Evolutionary conservation across 2,113 vertebrate genomes (phyloP).

Genomic region (Megaleporinus macrocephalus): DNA sequence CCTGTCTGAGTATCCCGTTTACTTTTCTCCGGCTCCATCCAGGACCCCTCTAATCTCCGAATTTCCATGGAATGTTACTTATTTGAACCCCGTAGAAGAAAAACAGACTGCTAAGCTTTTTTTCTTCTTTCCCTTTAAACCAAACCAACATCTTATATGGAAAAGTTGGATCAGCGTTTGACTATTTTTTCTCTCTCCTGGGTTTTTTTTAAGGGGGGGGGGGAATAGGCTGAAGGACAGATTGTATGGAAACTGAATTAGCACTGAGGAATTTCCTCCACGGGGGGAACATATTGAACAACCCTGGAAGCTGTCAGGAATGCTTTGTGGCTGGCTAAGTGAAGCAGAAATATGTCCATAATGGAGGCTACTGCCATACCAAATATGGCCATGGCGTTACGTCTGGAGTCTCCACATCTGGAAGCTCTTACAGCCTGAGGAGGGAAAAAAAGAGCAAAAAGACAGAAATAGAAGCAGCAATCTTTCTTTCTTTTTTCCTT

Average conservation of each 20-base stretch:
- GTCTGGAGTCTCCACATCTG: constrained; percentile 96
- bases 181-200: constrained; percentile 64
- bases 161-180: constrained; percentile 79
- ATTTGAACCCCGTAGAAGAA: constrained; percentile 70
- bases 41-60: constrained; percentile 67
- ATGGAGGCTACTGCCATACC: constrained; percentile 98
- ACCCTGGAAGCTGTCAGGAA: constrained; percentile 95
- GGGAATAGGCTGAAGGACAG: constrained; percentile 83
- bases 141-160: constrained; percentile 68
- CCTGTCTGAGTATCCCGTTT: constrained; percentile 41
- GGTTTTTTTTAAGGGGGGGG: no score
- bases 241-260: constrained; percentile 88
- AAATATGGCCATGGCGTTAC: constrained; percentile 99
- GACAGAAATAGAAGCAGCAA: constrained; percentile 84
- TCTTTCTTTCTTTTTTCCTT: constrained; percentile 60
- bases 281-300: constrained; percentile 97
- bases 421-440: constrained; percentile 84
- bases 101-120: constrained; percentile 61
- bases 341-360: constrained; percentile 97
- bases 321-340: constrained; percentile 95
- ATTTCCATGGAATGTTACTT: constrained; percentile 73
- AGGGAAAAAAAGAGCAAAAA: constrained; percentile 56
- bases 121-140: constrained; percentile 45
- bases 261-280: constrained; percentile 90
- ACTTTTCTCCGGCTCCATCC: constrained; percentile 44